Evolutionary conservation across 2,888 invertebrate genomes (phyloP), one percentile per base, ranked within the genome.

Genomic region (Hirtodrosophila confusa): DNA sequence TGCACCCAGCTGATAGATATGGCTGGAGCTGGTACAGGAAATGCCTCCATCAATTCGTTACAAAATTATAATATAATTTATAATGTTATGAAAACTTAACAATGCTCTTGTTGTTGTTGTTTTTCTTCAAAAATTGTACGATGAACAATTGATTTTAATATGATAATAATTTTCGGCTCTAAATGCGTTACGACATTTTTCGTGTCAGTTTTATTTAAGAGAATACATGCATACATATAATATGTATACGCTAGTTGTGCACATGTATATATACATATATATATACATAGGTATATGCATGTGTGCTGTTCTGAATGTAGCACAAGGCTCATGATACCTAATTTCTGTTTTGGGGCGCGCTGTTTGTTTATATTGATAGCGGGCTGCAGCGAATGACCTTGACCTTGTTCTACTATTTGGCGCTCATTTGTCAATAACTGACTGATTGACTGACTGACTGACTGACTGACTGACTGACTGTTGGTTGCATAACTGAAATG

Each of bases 291-390:
- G 2, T 17, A 17, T 17, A 17, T 17, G 17, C 2, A 17, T 17
- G 17, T 17, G 17, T 17, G 27, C n/a, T 40, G 50, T 54, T 55
- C 60, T 51, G 7, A 68, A 85, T 74, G 84, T 84, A 78, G 80
- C 74, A 78, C 86, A 84, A 85, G 87, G 84, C 55, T 61, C 12
- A 9, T 41, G 29, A 49, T 51, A 49, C 65, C 73, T 68, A 64
- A 67, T 53, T 48, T 45, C 54, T 55, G 37, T 29, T 48, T 62
- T 63, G 24, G 56, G 35, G 35, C 12, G 36, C 48, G 33, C 43
- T 27, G 31, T 69, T 54, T 62, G 47, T 57, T 56, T 48, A 43
- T 51, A 57, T 66, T 64, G 58, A 64, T 70, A 60, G 48, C 49
- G 23, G 27, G 23, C 17, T 29, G 35, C 31, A 33, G 23, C 31